Conservation (phyloP, 2,113 vertebrate genomes). For the Vicugna pacos region DNA sequence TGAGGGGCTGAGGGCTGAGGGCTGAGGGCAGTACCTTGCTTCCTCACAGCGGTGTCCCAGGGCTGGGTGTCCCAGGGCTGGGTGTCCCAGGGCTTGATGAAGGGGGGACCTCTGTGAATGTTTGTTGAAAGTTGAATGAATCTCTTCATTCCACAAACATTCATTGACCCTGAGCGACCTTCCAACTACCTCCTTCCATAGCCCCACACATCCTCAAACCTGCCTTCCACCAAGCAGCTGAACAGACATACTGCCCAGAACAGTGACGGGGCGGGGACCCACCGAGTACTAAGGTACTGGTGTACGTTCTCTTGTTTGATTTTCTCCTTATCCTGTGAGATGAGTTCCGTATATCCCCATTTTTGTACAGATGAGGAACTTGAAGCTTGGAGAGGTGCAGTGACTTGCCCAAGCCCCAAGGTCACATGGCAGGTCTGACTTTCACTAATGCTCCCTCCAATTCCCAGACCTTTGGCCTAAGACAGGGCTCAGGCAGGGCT, state of each 20-base stretch:
- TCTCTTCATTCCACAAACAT: slow-evolving; percentile 63
- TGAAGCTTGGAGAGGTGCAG: not conserved
- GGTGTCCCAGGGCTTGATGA: not conserved
- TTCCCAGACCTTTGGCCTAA: not conserved
- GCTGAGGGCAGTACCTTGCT: not conserved
- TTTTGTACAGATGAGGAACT: not conserved
- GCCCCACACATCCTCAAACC: not conserved
- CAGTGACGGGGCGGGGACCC: not conserved
- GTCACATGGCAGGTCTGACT: not conserved
- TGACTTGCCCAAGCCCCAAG: not conserved
- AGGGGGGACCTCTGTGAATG: not conserved
- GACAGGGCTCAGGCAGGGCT: not conserved
- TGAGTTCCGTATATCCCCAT: not conserved
- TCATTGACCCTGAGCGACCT: slow-evolving; percentile 47
- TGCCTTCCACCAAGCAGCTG: not conserved
- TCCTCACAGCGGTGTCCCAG: not conserved
- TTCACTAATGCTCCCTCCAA: not conserved
- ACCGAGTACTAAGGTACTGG: not conserved
- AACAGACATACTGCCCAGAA: not conserved
- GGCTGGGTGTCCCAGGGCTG: not conserved
- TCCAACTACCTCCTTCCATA: slow-evolving; percentile 30
- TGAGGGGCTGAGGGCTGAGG: not conserved
- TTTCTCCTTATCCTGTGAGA: not conserved
- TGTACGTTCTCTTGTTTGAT: not conserved
- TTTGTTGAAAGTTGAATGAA: slow-evolving; percentile 66